Base-by-base conservation (phyloP, 1,140 invertebrate species). In the Druon quercuslanigerum region DNA sequence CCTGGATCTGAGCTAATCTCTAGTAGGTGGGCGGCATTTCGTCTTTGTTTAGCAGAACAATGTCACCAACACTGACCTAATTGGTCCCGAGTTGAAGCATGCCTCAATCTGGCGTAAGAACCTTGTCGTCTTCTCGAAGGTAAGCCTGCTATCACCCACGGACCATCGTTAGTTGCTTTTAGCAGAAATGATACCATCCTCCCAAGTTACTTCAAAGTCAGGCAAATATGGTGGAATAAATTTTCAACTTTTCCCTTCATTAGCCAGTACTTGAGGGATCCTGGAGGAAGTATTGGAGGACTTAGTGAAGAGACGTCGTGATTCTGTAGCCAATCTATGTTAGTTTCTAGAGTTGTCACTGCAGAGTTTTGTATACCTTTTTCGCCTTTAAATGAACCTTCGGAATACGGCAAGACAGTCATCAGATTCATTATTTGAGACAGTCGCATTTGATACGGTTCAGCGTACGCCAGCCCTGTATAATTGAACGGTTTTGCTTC, bases 271-370 rank as follows among this genome's bases (percentile, higher is more conserved):
- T 17, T 51, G 13, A 5, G 33, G 51, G 3, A 76, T 13, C 13
- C n/a, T 11, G 12, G 19, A 6, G 57, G 33, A 54, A 33, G 60
- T 16, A 2, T 19, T 51, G 8, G 50, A 57, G 5, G 14, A n/a
- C 2, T 9, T 40, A 14, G 7, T 17, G 50, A 51, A 74, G 0
- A 73, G 71, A 7, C 4, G 12, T 0, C 33, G 19, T 11, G 81
- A 13, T 51, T 82, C 71, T 51, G 84, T 75, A 57, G 87, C 20
- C 0, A 77, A 80, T 0, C 84, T 79, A 1, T 66, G 17, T 16
- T 83, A 83, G 0, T 74, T 85, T 0, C 86, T 89, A 0, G 86
- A 87, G 60, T 85, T 85, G 60, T 90, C 91, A 6, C 79, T 88
- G 20, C 82, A 84, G 17, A 91, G 71, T 8, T 79, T 7, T 3